These are phyloP conservation scores for Poeciliopsis gracilis DNA, from an alignment of 2,797 vertebrate species.

Conservation along the genomic window DNA sequence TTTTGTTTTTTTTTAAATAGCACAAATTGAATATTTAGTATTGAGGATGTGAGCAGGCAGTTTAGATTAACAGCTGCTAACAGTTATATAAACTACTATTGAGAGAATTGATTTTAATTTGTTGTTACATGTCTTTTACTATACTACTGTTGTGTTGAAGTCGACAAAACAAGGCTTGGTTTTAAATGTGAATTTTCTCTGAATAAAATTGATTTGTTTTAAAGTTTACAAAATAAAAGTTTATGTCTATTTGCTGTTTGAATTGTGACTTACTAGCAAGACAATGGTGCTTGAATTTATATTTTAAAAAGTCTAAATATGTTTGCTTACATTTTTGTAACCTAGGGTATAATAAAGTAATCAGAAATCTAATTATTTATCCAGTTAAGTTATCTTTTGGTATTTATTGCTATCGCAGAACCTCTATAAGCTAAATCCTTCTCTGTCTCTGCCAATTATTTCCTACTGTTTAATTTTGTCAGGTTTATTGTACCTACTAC, in stretches of 20 bases:
- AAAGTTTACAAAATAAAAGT: neutral
- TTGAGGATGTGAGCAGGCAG: neutral
- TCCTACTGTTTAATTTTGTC: conserved; percentile 1
- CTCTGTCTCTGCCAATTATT: neutral
- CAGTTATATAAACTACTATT: neutral
- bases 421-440: neutral
- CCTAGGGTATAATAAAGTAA: neutral
- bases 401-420: neutral
- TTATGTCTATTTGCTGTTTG: neutral
- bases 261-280: neutral
- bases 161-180: neutral
- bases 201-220: neutral
- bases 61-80: neutral
- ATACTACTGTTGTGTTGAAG: neutral
- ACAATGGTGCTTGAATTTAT: neutral
- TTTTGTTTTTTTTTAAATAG: neutral
- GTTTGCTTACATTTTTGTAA: neutral
- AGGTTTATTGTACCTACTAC: neutral
- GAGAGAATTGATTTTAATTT: neutral
- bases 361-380: neutral
- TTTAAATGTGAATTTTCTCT: neutral
- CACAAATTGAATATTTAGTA: neutral
- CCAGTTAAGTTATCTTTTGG: neutral
- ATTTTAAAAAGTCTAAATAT: neutral
- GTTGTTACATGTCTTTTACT: neutral